Base-by-base conservation (phyloP, 1,140 invertebrate genomes). In the Pseudomyrmex sp. region DNA sequence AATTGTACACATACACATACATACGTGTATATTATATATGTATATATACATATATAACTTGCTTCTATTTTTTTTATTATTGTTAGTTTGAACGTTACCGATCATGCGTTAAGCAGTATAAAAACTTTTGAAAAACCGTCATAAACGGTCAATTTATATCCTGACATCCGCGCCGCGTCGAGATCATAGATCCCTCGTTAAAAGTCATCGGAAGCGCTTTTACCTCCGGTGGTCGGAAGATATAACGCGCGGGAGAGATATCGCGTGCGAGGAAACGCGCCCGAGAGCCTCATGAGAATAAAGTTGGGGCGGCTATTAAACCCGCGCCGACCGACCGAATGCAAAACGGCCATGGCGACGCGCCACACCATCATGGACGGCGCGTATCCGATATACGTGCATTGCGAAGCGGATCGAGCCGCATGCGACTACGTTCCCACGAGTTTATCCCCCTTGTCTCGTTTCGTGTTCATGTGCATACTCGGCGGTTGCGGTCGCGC, bases 131-230 rank as follows among this genome's bases (percentile, higher is more conserved):
- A 35, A 80, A 80, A 80, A 70, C 72, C 59, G 66, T 20, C 44
- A 72, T 59, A 66, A 72, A 20, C 54, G 66, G 9, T 20, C 76
- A 66, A 80, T 80, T 80, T 46, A 72, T 35, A 35, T 72, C 54
- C 54, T 59, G 44, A 44, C 76, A 48, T 76, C 73, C 61, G 48
- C 13, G n/a, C 48, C 44, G 48, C 35, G n/a, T 18, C 44, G 56
- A 46, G 35, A 59, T 23, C 73, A 65, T 76, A 76, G 59, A 65
- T 50, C 44, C 46, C 66, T 80, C 76, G 54, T 80, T 80, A 70
- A 80, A 80, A 80, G 66, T 80, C 76, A 80, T 80, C 56, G 76
- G 76, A 66, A 66, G 76, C 35, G 76, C 66, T 72, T 80, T 70
- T 59, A 80, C 76, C 35, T 20, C 54, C 76, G 44, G 46, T 56